Evolutionary conservation across 2,113 vertebrate genomes (phyloP).

Genomic region (Hypomesus transpacificus): DNA sequence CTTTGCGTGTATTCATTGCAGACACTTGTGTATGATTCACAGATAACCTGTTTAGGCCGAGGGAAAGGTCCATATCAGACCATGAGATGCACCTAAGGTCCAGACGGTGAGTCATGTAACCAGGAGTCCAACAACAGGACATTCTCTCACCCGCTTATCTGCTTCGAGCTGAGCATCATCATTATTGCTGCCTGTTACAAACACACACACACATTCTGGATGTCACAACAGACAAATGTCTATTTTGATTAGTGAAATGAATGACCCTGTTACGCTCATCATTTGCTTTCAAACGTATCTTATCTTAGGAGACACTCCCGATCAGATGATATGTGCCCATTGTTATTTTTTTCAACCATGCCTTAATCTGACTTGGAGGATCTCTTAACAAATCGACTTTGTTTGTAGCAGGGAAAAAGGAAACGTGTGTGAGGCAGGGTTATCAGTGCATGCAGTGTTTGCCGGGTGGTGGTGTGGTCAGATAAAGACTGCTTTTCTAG

Average conservation of each 20-base stretch:
- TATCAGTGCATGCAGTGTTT: conserved; percentile 56
- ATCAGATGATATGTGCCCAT: conserved; percentile 49
- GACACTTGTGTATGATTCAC: conserved; percentile 42
- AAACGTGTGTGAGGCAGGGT: conserved; percentile 42
- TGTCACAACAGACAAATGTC: conserved; percentile 18
- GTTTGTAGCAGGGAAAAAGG: conserved; percentile 49
- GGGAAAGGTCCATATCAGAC: conserved; percentile 88
- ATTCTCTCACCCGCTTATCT: conserved; percentile 19
- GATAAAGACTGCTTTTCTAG: conserved; percentile 49
- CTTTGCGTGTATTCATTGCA: conserved; percentile 1
- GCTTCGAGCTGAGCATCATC: conserved; percentile 19
- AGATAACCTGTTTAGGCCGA: conserved; percentile 97
- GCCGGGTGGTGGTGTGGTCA: conserved; percentile 39
- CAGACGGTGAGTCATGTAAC: conserved; percentile 79
- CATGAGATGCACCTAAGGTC: conserved; percentile 95
- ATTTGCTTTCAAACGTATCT: conserved; percentile 26
- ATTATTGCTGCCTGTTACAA: conserved; percentile 36
- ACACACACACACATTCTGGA: conserved; percentile 11
- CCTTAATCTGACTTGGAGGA: conserved; percentile 50
- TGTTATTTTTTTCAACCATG: conserved; percentile 44
- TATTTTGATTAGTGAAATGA: conserved; percentile 42
- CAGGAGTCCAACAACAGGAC: conserved; percentile 19
- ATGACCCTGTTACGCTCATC: conserved; percentile 38
- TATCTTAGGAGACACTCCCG: conserved; percentile 57
- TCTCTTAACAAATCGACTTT: conserved; percentile 55